These are phyloP conservation scores for Agrotis ipsilon DNA, from an alignment of 2,888 invertebrate genomes.

Conservation along the genomic window DNA sequence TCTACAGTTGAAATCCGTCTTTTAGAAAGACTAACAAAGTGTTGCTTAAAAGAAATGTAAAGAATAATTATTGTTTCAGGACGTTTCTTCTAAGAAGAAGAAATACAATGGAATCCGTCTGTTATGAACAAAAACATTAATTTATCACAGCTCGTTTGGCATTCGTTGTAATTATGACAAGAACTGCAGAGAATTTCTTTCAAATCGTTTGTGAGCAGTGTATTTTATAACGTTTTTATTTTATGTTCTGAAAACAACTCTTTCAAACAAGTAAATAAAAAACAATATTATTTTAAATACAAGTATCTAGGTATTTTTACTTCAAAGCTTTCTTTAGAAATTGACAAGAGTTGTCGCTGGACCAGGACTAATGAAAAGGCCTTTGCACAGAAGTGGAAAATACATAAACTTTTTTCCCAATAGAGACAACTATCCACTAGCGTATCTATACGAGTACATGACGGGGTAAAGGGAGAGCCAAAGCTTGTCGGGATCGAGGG, in stretches of 20 bases:
- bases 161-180: neutral
- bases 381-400: too few relatives aligned
- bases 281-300: too few relatives aligned
- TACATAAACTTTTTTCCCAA: too few relatives aligned
- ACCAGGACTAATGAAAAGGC: too few relatives aligned
- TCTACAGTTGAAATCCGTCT: neutral
- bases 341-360: too few relatives aligned
- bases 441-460: too few relatives aligned
- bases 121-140: neutral
- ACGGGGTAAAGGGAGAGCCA: too few relatives aligned
- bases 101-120: neutral
- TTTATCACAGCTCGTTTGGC: neutral
- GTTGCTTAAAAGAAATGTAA: neutral
- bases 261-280: too few relatives aligned
- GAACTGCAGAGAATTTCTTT: neutral
- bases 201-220: neutral
- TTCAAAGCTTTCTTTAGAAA: too few relatives aligned
- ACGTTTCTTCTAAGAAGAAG: neutral
- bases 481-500: too few relatives aligned
- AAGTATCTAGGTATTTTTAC: too few relatives aligned
- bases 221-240: neutral
- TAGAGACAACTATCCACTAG: too few relatives aligned
- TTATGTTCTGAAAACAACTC: neutral
- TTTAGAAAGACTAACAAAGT: neutral
- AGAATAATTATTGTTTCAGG: neutral